Evolutionary conservation across 2,888 invertebrate species (phyloP).

Genomic region (Tachystola acroxantha): DNA sequence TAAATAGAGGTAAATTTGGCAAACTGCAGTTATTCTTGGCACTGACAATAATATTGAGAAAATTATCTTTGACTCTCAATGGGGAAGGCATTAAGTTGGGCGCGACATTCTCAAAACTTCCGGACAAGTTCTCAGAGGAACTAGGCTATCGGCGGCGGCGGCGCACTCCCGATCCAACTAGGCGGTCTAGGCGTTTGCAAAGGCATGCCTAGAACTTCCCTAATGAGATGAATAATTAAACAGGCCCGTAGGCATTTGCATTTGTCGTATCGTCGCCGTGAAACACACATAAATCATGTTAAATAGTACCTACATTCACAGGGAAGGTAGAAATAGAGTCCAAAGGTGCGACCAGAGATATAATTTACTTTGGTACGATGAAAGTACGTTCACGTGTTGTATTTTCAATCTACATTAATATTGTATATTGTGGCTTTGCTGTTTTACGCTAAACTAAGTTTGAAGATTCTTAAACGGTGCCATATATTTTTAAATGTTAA

Average conservation of each 20-base stretch:
- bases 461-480: too few relatives aligned
- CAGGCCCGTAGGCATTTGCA: slow-evolving; percentile 35
- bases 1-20: too few relatives aligned
- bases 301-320: not conserved
- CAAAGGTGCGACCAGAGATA: too few relatives aligned
- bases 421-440: too few relatives aligned
- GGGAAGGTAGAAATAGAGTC: too few relatives aligned
- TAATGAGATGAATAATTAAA: slow-evolving; percentile 75
- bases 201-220: slow-evolving; percentile 62
- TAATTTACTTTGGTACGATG: too few relatives aligned
- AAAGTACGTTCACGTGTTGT: too few relatives aligned
- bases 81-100: slow-evolving; percentile 41
- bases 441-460: too few relatives aligned
- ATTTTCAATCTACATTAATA: too few relatives aligned
- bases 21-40: not conserved
- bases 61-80: slow-evolving; percentile 39
- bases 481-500: too few relatives aligned
- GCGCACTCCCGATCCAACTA: slow-evolving; percentile 45
- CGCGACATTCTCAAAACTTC: slow-evolving; percentile 51
- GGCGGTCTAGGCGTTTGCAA: slow-evolving; percentile 33
- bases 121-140: slow-evolving; percentile 38
- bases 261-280: slow-evolving; percentile 14
- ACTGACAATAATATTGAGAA: not conserved
- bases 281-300: slow-evolving; percentile 1
- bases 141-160: slow-evolving; percentile 60